These are phyloP conservation scores for Phrixothrix hirtus DNA, from an alignment of 2,888 invertebrate genomes.

Conservation along the genomic window DNA sequence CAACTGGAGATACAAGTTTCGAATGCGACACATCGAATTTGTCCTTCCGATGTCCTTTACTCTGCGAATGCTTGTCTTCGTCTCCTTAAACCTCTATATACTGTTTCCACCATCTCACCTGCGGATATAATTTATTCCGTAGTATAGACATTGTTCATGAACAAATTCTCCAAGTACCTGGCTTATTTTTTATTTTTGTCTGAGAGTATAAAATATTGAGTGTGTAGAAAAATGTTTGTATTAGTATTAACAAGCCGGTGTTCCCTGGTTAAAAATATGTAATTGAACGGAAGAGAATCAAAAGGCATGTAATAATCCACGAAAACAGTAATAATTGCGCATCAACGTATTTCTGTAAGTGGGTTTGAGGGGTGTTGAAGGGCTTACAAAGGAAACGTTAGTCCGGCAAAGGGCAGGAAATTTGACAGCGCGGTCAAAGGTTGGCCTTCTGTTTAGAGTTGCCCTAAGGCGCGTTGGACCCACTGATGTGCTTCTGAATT, in stretches of 20 bases:
- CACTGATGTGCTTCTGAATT: constrained; percentile 31
- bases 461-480: constrained; percentile 30
- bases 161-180: no score
- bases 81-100: constrained; percentile 21
- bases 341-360: constrained; percentile 30
- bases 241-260: no score
- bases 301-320: constrained; percentile 11
- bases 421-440: constrained; percentile 55
- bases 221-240: no score
- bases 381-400: constrained; percentile 51
- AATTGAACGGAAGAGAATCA: no score
- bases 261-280: no score
- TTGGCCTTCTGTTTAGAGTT: constrained; percentile 38
- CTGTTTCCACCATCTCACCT: no score
- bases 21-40: constrained; percentile 25
- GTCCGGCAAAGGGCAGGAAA: constrained; percentile 53
- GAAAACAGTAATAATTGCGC: constrained; percentile 32
- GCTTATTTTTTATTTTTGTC: no score
- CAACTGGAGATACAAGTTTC: constrained; percentile 31
- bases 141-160: no score
- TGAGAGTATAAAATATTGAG: no score
- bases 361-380: constrained; percentile 29
- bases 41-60: constrained; percentile 19
- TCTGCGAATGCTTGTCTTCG: constrained; percentile 19
- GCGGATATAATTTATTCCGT: no score